phyloP scores from a whole-genome alignment of 2,797 vertebrate species.

The Liparis tanakae region DNA sequence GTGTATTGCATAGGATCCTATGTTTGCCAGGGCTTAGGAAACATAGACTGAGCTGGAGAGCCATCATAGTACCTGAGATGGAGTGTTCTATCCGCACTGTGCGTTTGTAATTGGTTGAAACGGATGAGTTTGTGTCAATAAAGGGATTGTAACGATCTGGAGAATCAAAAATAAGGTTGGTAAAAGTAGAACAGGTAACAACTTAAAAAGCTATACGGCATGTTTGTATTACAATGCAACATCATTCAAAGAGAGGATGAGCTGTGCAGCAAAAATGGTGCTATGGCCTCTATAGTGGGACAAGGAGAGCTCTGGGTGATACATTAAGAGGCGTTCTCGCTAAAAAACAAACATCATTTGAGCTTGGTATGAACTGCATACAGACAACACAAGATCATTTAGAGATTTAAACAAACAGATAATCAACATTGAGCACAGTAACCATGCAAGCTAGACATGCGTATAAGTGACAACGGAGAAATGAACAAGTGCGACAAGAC shows the following conservation, averaged over 20 bases:
- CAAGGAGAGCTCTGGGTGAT: constrained; percentile 25
- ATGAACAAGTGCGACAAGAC: constrained; percentile 60
- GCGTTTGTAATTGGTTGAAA: constrained; percentile 90
- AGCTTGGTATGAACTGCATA: constrained; percentile 38
- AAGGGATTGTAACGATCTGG: constrained; percentile 93
- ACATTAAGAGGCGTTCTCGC: constrained; percentile 8
- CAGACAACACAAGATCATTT: constrained; percentile 34
- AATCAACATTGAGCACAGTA: constrained; percentile 54
- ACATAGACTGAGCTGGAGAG: constrained; percentile 80
- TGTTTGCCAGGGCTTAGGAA: constrained; percentile 81
- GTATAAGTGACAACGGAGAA: constrained; percentile 57
- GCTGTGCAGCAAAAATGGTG: constrained; percentile 36
- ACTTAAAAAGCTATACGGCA: constrained; percentile 65
- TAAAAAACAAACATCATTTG: constrained; percentile 14
- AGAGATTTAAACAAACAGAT: constrained; percentile 39
- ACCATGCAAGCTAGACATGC: constrained; percentile 71
- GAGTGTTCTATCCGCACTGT: constrained; percentile 89
- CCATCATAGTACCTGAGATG: constrained; percentile 90
- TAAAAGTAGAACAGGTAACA: constrained; percentile 76
- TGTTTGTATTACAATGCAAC: constrained; percentile 55
- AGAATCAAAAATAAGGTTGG: constrained; percentile 87
- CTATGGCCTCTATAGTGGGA: constrained; percentile 25
- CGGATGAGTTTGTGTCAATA: constrained; percentile 89
- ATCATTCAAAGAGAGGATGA: constrained; percentile 45
- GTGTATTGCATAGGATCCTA: constrained; percentile 69